phyloP scores from a whole-genome alignment of 2,797 vertebrate genomes.

The Tamandua tetradactyla region DNA sequence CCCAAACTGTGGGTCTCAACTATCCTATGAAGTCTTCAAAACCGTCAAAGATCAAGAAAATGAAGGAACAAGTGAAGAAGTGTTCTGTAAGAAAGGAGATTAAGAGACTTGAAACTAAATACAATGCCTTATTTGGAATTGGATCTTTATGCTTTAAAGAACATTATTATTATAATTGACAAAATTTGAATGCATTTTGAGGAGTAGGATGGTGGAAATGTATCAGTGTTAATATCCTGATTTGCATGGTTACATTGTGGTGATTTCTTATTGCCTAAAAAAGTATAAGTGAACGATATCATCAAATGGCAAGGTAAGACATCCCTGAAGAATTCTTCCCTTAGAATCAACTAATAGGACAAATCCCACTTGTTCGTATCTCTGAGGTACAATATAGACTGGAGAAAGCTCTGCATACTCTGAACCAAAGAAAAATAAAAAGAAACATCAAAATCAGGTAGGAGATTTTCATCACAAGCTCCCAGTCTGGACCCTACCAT shows the following conservation, averaged over 20 bases:
- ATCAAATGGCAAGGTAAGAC: no score
- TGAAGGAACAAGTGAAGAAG: not conserved
- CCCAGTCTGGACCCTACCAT: no score
- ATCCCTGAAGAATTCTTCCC: no score
- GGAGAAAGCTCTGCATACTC: no score
- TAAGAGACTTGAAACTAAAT: not conserved
- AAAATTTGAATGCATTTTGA: not conserved
- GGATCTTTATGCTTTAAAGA: not conserved
- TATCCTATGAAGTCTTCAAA: not conserved
- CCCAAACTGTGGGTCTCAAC: not conserved
- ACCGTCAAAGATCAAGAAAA: slow-evolving; percentile 16
- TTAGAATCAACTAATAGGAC: no score
- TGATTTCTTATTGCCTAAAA: slow-evolving; percentile 21
- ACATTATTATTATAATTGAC: not conserved
- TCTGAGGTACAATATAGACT: no score
- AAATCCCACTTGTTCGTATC: no score
- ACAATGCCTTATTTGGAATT: slow-evolving; percentile 17
- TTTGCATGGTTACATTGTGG: not conserved
- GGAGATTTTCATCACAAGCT: no score
- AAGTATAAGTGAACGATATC: not conserved
- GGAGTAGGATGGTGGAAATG: not conserved
- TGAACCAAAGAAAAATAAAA: no score
- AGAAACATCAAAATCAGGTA: no score
- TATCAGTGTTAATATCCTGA: not conserved
- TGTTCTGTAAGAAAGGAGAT: not conserved